Base-by-base conservation (phyloP, 2,113 vertebrate genomes). In the Cyprinodon variegatus region DNA sequence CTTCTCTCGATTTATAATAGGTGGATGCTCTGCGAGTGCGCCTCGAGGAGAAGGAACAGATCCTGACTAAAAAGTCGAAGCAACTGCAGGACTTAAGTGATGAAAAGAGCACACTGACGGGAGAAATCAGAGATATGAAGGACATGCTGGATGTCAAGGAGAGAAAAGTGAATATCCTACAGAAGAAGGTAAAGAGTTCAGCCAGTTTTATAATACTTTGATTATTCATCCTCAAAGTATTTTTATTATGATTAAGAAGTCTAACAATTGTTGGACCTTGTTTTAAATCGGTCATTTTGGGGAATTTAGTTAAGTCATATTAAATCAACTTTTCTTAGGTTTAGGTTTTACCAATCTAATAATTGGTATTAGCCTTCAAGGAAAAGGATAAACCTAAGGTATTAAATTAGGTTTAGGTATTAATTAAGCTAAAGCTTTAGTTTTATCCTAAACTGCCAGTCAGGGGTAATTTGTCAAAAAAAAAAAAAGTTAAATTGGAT, bases 121-220 rank as follows among this genome's bases (percentile, higher is more conserved):
- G 97, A 77, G 98, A 99, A 90, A 98, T 98, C 86, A 82, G 95
- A 45, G 98, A 99, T 86, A 96, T 99, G 95, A 99, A 99, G 91
- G 97, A 99, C 83, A 99, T 99, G 98, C 91, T 99, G 89, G 98
- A 99, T 77, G 98, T 99, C 78, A 99, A 99, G 88, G 98, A 99
- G 92, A 95, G 97, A 83, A 99, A 99, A 93, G 96, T 99, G 76
- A 96, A 95, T 57, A 95, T 99, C 46, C 94, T 99, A 78, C 98
- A 99, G 84, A 99, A 99, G 90, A 99, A 99, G 95, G 98, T 99
- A 90, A 4, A 77, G 64, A 14, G 68, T 76, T 48, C 14, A 11
- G 57, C 11, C 29, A 39, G 39, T 61, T 65, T n/a, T n/a, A 60
- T 4, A 29, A 11, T 50, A 50, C 61, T 17, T 3, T 40, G 3